Percentiles rank a stretch among this genome's conserved stretches.
phyloP scores from a whole-genome alignment of 2,888 invertebrate species.

The Mythimna ferrago region DNA sequence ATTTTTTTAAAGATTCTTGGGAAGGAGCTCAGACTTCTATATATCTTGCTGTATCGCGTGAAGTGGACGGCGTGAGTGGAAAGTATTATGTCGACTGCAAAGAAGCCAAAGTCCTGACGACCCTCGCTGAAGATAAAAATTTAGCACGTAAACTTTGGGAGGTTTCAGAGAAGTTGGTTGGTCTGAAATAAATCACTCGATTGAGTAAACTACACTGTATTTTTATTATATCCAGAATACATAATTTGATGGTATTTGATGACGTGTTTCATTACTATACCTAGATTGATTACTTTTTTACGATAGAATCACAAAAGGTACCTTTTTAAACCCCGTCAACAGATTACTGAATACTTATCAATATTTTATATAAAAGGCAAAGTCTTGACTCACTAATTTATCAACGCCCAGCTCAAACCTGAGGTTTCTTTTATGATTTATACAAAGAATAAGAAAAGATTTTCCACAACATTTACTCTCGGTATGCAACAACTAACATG shows the following conservation, averaged over 20 bases:
- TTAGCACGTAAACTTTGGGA: constrained; percentile 92
- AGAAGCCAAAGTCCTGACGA: constrained; percentile 75
- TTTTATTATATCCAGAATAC: constrained; percentile 1
- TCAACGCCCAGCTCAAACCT: too few relatives aligned
- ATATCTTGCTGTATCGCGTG: constrained; percentile 88
- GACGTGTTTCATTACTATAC: neutral
- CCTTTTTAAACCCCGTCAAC: neutral
- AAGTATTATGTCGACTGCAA: constrained; percentile 91
- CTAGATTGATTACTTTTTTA: neutral
- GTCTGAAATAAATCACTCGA: constrained; percentile 61
- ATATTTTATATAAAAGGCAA: too few relatives aligned
- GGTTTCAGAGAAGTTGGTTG: constrained; percentile 80
- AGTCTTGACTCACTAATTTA: too few relatives aligned
- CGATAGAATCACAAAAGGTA: neutral
- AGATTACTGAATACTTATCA: neutral
- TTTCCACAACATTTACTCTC: too few relatives aligned
- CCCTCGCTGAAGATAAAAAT: constrained; percentile 84
- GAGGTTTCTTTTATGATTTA: too few relatives aligned
- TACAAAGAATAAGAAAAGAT: too few relatives aligned
- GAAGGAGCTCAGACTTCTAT: constrained; percentile 89
- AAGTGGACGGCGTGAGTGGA: constrained; percentile 90
- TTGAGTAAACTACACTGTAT: constrained; percentile 10
- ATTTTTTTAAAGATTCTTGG: constrained; percentile 73
- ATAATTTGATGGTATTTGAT: neutral
- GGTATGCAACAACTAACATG: too few relatives aligned